phyloP scores from a whole-genome alignment of 2,113 vertebrate genomes.

The Elanoides forficatus region DNA sequence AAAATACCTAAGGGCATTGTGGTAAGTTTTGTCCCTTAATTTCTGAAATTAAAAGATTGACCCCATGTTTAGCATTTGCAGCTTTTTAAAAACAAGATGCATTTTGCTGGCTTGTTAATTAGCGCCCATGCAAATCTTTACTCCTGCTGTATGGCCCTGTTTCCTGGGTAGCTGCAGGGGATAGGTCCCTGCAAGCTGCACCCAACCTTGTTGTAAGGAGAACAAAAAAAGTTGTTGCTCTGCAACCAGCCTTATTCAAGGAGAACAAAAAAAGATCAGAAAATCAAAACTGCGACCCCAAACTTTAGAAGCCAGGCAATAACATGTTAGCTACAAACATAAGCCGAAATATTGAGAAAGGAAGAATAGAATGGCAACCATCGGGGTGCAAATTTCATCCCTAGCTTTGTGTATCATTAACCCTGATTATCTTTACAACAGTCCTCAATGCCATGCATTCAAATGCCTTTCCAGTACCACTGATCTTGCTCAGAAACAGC shows the following conservation, averaged over 20 bases:
- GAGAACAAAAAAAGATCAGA: neutral
- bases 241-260: neutral
- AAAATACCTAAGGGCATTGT: constrained; percentile 22
- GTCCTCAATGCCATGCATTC: fast-evolving
- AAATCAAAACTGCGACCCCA: neutral
- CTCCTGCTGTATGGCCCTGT: neutral
- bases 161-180: neutral
- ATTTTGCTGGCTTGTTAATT: neutral
- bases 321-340: neutral
- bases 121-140: neutral
- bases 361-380: neutral
- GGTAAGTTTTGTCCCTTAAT: neutral
- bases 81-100: neutral
- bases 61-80: neutral
- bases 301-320: neutral
- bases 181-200: neutral
- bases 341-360: neutral
- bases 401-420: neutral
- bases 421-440: neutral
- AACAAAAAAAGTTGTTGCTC: neutral
- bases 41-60: constrained; percentile 2
- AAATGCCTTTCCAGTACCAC: neutral
- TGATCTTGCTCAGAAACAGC: neutral
- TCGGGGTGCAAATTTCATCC: neutral
- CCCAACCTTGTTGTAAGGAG: neutral